Evolutionary conservation across 2,113 vertebrate species (phyloP).

Genomic region (Saccopteryx bilineata): DNA sequence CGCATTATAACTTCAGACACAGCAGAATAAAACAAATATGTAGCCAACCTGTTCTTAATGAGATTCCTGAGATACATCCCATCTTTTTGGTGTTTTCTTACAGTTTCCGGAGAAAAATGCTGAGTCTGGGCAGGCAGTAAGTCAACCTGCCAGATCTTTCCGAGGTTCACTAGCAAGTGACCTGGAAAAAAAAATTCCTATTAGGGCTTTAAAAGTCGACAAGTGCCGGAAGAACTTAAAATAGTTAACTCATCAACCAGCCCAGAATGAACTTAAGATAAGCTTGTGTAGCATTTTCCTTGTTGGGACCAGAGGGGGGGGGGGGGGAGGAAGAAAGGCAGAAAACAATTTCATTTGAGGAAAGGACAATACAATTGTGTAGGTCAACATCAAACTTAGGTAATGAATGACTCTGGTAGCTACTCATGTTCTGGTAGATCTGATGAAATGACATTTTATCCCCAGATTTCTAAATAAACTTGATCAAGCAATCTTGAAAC

Average conservation of each 20-base stretch:
- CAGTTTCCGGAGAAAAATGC: slow-evolving; percentile 60
- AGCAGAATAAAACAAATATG: background rate
- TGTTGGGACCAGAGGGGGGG: background rate
- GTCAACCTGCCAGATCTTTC: slow-evolving; percentile 51
- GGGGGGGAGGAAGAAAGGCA: background rate
- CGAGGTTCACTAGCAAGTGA: slow-evolving; percentile 64
- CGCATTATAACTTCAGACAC: background rate
- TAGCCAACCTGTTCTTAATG: background rate
- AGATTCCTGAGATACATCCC: background rate
- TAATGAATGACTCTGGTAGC: slow-evolving; percentile 78
- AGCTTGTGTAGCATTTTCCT: slow-evolving; percentile 66
- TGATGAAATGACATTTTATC: background rate
- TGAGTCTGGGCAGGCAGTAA: slow-evolving; percentile 45
- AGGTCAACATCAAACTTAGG: slow-evolving; percentile 79
- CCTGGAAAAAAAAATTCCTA: slow-evolving; percentile 80
- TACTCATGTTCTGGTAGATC: background rate
- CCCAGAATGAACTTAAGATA: slow-evolving; percentile 63
- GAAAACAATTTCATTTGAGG: slow-evolving; percentile 47
- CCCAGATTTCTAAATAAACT: slow-evolving; percentile 34
- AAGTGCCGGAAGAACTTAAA: slow-evolving; percentile 80
- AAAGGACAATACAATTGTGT: background rate
- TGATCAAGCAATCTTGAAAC: background rate
- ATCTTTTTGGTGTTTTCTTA: background rate
- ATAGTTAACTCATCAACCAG: slow-evolving; percentile 86
- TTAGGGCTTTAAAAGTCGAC: slow-evolving; percentile 76